Conservation (phyloP, 1,140 invertebrate genomes). For the Aphelenchoides avenae region DNA sequence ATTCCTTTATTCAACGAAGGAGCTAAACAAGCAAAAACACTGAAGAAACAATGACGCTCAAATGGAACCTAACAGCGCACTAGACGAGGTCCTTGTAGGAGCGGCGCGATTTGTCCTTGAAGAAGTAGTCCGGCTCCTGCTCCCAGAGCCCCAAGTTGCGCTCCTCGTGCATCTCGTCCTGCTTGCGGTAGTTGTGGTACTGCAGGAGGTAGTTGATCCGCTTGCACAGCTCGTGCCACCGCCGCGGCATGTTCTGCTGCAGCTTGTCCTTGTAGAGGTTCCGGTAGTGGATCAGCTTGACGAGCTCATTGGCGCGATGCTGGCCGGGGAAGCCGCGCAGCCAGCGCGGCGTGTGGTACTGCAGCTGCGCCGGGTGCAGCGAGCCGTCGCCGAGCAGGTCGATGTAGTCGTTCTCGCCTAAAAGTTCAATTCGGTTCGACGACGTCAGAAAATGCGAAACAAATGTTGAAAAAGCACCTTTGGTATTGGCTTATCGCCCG, state of each 20-base stretch:
- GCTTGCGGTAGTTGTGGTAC: slow-evolving; percentile 58
- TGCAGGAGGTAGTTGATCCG: slow-evolving; percentile 56
- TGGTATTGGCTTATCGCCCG: too few species aligned
- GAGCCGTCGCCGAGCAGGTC: slow-evolving; percentile 43
- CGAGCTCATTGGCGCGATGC: slow-evolving; percentile 53
- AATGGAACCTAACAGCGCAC: too few species aligned
- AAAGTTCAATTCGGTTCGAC: too few species aligned
- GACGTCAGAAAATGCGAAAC: too few species aligned
- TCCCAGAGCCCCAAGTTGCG: slow-evolving; percentile 56
- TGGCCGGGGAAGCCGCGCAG: slow-evolving; percentile 58
- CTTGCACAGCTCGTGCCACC: slow-evolving; percentile 57
- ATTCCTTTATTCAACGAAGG: too few species aligned
- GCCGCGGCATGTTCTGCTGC: slow-evolving; percentile 47
- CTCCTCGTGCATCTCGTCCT: slow-evolving; percentile 51
- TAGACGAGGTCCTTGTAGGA: slow-evolving; percentile 55
- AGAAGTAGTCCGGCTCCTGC: slow-evolving; percentile 56
- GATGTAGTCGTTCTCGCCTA: slow-evolving; percentile 58
- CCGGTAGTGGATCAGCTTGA: slow-evolving; percentile 58
- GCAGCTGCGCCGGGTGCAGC: slow-evolving; percentile 57
- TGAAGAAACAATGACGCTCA: too few species aligned
- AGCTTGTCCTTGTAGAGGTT: slow-evolving; percentile 56
- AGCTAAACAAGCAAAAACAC: too few species aligned
- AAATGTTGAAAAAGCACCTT: too few species aligned
- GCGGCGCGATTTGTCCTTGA: slow-evolving; percentile 54
- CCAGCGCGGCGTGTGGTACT: slow-evolving; percentile 57